Conservation (phyloP, 2,888 invertebrate genomes). For the Choristoneura rosaceana region DNA sequence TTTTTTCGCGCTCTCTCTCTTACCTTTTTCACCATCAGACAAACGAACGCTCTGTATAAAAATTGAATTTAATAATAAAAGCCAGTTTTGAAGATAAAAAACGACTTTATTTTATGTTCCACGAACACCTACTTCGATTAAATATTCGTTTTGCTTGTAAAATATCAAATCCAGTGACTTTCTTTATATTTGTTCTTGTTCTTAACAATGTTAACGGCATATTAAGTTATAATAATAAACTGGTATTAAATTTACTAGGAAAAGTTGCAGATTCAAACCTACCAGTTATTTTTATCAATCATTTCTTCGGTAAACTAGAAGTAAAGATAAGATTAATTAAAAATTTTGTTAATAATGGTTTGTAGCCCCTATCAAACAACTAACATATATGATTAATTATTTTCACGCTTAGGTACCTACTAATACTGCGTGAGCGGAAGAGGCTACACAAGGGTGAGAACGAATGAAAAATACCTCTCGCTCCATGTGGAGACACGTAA, state of each 20-base stretch:
- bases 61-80: too few species aligned
- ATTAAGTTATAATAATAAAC: neutral
- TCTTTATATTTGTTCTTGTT: neutral
- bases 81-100: too few species aligned
- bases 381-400: neutral
- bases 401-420: neutral
- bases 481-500: neutral
- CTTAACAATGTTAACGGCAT: neutral
- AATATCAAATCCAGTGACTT: slow-evolving; percentile 5
- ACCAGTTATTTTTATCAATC: too few species aligned
- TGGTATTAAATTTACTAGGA: neutral
- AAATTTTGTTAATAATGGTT: neutral
- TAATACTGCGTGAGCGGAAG: neutral
- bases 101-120: too few species aligned
- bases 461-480: neutral
- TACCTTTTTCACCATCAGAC: too few species aligned
- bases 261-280: too few species aligned
- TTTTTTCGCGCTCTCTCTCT: too few species aligned
- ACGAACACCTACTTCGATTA: neutral
- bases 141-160: slow-evolving; percentile 11
- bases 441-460: neutral
- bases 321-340: neutral
- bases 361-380: neutral
- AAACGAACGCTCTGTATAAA: too few species aligned
- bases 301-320: too few species aligned